Base-by-base conservation (phyloP, 2,113 vertebrate genomes). In the Toxotes chatareus region DNA sequence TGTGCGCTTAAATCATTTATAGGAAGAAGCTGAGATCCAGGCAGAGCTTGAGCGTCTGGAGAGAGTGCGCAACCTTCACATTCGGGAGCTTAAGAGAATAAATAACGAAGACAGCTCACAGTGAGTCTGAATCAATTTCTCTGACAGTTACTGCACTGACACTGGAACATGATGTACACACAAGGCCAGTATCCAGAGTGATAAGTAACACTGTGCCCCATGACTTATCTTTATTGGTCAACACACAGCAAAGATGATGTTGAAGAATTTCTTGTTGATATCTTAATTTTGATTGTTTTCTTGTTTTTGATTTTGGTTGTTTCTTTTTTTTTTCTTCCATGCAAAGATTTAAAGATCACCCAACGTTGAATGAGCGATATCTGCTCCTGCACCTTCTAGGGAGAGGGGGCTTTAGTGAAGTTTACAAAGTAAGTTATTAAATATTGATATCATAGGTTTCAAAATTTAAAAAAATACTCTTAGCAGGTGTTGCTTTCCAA, bases 11-110 rank as follows among this genome's bases (percentile, higher is more conserved):
- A 93, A 91, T 92, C 92, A 94, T 96, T 96, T 96, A 91, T 95
- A 99, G 98, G 98, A 99, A 93, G 98, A 99, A 94, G 98, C 98
- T 89, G 98, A 99, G 96, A 99, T 99, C 94, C 98, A 99, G 95
- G 97, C 97, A 69, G 98, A 99, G 95, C 95, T 99, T 91, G 98
- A 99, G 93, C 97, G 98, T 91, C 96, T 99, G 92, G 98, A 99
- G 95, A 97, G 98, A 92, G 98, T 99, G 87, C 96, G 98, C 92
- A 99, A 99, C 96, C 98, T 99, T 95, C 98, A 99, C 93, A 99
- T 99, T 94, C 97, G 98, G 93, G 98, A 99, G 88, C 96, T 99
- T 92, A 99, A 99, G 95, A 97, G 98, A 96, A 99, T 99, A 96
- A 99, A 98, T 94, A 99, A 99, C 87, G 98, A 99, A 96, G 98